These are phyloP conservation scores for Drosophila nigritarsus DNA, from an alignment of 2,888 invertebrate species.

Conservation along the genomic window DNA sequence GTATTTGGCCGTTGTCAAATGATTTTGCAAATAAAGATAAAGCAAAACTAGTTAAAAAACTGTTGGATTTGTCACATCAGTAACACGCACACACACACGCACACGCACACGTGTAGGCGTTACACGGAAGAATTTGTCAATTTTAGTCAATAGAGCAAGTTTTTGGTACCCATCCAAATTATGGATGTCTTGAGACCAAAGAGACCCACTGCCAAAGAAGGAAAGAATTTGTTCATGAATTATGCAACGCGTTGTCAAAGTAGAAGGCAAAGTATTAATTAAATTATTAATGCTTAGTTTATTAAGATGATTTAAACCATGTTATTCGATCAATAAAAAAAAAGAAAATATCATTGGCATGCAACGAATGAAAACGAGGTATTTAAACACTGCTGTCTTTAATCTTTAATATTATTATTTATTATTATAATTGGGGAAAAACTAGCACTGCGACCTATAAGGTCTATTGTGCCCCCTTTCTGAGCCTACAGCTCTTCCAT, in stretches of 20 bases:
- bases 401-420: not conserved
- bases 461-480: too few species aligned
- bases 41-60: conserved; percentile 11
- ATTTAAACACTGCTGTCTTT: not conserved
- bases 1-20: conserved; percentile 3
- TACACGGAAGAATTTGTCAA: conserved; percentile 12
- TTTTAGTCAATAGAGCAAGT: conserved; percentile 22
- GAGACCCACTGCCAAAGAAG: not conserved
- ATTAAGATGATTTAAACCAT: not conserved
- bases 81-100: not conserved
- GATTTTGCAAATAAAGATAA: conserved; percentile 41
- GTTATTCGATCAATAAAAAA: too few species aligned
- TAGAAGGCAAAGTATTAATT: not conserved
- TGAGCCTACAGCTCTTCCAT: too few species aligned
- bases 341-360: not conserved
- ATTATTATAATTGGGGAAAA: too few species aligned
- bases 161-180: conserved; percentile 15
- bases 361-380: too few species aligned
- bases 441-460: too few species aligned
- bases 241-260: not conserved
- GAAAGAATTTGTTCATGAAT: not conserved
- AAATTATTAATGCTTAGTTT: not conserved
- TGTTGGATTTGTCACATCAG: conserved; percentile 15
- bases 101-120: conserved; percentile 22
- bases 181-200: not conserved